A percentile compares a stretch with the other conserved stretches of the same genome.
Conservation (phyloP, 2,113 vertebrate genomes). For the Colossoma macropomum region DNA sequence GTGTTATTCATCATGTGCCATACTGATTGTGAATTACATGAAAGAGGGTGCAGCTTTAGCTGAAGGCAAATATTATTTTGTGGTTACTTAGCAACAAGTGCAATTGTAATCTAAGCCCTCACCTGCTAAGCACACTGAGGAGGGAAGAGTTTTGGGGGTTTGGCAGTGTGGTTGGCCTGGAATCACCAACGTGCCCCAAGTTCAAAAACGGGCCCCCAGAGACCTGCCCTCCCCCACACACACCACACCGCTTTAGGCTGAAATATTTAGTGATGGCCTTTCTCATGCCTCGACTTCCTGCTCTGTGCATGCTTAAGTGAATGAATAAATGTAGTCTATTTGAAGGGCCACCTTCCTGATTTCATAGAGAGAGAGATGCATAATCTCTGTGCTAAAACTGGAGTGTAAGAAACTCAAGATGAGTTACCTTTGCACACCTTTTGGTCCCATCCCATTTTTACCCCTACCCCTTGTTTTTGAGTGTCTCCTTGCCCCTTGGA, state of each 20-base stretch:
- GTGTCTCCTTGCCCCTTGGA: too few species aligned
- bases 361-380: not conserved
- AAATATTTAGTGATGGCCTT: slow-evolving; percentile 13
- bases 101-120: slow-evolving; percentile 13
- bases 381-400: slow-evolving; percentile 11
- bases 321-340: slow-evolving; percentile 35
- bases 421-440: not conserved
- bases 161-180: not conserved
- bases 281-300: slow-evolving; percentile 14
- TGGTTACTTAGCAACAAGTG: slow-evolving; percentile 45
- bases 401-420: not conserved
- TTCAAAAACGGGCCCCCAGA: not conserved
- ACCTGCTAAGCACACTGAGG: slow-evolving; percentile 13
- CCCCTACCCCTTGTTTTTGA: too few species aligned
- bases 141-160: not conserved
- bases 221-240: not conserved
- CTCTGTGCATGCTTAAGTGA: not conserved
- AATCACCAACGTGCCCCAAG: not conserved
- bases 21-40: slow-evolving; percentile 17
- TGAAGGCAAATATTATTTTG: slow-evolving; percentile 9
- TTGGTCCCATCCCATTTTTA: too few species aligned
- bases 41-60: slow-evolving; percentile 16
- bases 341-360: slow-evolving; percentile 13
- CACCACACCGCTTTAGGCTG: not conserved
- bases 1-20: slow-evolving; percentile 8